Conservation (phyloP, 2,888 invertebrate species). For the Drosophila cyrtoloma region DNA sequence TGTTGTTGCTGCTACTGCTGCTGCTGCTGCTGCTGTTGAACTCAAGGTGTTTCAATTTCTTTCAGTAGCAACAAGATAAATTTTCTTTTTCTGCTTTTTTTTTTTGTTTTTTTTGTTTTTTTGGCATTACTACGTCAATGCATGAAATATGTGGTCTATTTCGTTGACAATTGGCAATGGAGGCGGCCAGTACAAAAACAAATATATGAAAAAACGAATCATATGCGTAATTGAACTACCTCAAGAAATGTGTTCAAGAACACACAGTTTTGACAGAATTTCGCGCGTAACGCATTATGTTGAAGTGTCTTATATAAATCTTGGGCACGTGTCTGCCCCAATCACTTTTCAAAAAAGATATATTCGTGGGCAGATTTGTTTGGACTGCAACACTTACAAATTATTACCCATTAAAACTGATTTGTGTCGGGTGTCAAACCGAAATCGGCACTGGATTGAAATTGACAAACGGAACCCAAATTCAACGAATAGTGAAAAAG, state of each 20-base stretch:
- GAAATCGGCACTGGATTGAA: background rate
- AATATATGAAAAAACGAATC: conserved; percentile 22
- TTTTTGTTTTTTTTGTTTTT: background rate
- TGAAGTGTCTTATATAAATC: conserved; percentile 56
- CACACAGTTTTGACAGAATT: conserved; percentile 44
- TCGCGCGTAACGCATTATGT: conserved; percentile 29
- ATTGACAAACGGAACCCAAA: background rate
- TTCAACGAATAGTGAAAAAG: background rate
- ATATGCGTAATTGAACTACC: conserved; percentile 45
- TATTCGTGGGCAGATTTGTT: background rate
- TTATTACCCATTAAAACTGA: background rate
- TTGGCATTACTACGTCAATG: conserved; percentile 68
- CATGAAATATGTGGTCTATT: conserved; percentile 66
- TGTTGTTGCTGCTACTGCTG: background rate
- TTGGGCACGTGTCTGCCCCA: conserved; percentile 50
- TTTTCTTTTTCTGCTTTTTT: conserved; percentile 30
- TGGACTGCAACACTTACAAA: background rate
- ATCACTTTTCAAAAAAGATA: conserved; percentile 5
- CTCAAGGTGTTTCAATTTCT: conserved; percentile 64
- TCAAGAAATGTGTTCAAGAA: conserved; percentile 26
- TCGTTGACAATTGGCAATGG: conserved; percentile 71
- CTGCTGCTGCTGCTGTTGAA: conserved; percentile 9
- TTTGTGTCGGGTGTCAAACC: background rate
- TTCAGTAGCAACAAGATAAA: conserved; percentile 17
- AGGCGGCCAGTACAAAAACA: background rate